These are phyloP conservation scores for Alloscopus bannaensis DNA, from an alignment of 2,888 invertebrate species.

Conservation along the genomic window DNA sequence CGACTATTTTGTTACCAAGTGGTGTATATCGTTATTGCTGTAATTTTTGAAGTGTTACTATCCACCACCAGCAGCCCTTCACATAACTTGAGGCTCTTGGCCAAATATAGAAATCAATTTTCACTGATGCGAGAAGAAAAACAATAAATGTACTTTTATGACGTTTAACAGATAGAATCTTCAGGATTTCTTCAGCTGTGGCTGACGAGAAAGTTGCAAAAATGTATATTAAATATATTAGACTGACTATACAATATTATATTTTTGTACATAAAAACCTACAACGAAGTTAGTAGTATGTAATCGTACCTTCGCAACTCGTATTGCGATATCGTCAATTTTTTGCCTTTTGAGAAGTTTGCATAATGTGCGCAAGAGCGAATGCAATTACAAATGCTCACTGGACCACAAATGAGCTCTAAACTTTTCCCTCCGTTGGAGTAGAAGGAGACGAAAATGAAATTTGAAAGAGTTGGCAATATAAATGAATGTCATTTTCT, in stretches of 20 bases:
- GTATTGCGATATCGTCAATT: not conserved
- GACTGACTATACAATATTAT: too few species aligned
- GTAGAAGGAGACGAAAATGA: not conserved
- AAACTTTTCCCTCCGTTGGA: not conserved
- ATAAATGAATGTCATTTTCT: too few species aligned
- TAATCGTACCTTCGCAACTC: too few species aligned
- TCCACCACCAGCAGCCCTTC: too few species aligned
- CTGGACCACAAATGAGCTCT: not conserved
- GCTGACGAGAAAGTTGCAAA: not conserved
- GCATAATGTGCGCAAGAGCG: not conserved
- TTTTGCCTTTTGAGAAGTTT: not conserved
- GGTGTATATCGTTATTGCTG: too few species aligned
- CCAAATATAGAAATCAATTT: slow-evolving; percentile 60
- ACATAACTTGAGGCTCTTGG: too few species aligned
- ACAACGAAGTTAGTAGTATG: too few species aligned
- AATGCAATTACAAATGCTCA: not conserved
- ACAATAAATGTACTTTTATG: slow-evolving; percentile 14
- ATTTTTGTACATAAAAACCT: too few species aligned
- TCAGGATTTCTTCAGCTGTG: not conserved
- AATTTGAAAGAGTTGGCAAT: not conserved
- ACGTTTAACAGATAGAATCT: not conserved
- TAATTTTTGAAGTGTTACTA: too few species aligned
- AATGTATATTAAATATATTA: not conserved
- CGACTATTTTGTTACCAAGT: too few species aligned
- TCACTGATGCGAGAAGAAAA: slow-evolving; percentile 25